Base-by-base conservation (phyloP, 2,888 invertebrate genomes). In the Timema cristinae region DNA sequence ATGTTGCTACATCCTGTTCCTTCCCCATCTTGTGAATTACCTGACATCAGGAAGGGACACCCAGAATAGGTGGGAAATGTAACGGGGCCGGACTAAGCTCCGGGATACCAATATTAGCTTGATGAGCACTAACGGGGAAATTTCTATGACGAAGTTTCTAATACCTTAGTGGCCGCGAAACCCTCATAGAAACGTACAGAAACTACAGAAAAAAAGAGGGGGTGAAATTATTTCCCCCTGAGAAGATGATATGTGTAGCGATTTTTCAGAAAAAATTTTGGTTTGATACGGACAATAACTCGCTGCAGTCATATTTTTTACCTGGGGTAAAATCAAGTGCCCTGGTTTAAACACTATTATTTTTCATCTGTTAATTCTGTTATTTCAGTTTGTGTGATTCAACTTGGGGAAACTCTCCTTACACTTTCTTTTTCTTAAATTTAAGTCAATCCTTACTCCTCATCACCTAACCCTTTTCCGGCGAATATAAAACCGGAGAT, bases 381-480 rank as follows among this genome's bases (percentile, higher is more conserved):
- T 32, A 32, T 32, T 32, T 32, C 32, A 32, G 32, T 2, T 32
- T 32, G 32, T 32, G 32, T 32, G 32, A 32, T 32, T 32, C 32
- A 32, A 32, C 32, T 32, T 32, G 1, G 32, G 32, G 4, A 32
- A 2, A 2, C 32, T 32, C n/a, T n/a, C 32, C 1, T 32, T 32
- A 32, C 32, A 32, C 4, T 32, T 32, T 32, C 32, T 32, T 1
- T 2, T 32, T 32, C 32, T 32, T 32, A 1, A 32, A 32, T 32
- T 2, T 2, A 4, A 32, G 32, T 32, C 32, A 32, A 4, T 32
- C 32, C 32, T 68, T 66, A 67, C 74, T 68, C 73, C 74, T 74
- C 74, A 78, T 89, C 88, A 0, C 6, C 89, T 85, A 0, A 90
- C 87, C 50, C 89, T n/a, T 86, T 76, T 89, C 89, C 8, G 88